Evolutionary conservation across 2,797 vertebrate genomes (phyloP), one percentile per base, ranked within the genome.

Genomic region (Acanthiza pusilla): DNA sequence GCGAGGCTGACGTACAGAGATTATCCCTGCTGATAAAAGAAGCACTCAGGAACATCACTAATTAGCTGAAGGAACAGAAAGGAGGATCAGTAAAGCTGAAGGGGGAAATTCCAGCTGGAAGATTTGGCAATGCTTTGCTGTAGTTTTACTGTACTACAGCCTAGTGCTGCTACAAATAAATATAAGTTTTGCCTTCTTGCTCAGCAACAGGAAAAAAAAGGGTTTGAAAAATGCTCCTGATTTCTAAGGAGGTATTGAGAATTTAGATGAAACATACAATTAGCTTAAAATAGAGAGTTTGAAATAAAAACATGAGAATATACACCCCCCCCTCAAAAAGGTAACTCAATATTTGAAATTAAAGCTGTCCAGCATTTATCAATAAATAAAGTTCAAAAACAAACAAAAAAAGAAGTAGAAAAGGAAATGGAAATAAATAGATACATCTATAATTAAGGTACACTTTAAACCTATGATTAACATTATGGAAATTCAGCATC

Each of bases 11-110:
- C 5, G 7, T 85, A 74, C 75, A 60, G 70, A 89, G 89, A 96
- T 92, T 60, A 60, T 63, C 65, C 40, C 60, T 82, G 43, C 55
- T 94, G 95, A 92, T 92, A 94, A 92, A 66, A 80, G 42, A 20
- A 85, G 34, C 38, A 57, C 55, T 71, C 42, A 72, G 87, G 77
- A 83, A 71, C 73, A 88, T 54, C 57, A 77, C 53, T 74, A 67
- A 38, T 85, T 88, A 67, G 65, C 57, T 65, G 21, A 91, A 76
- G 48, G 23, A 87, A 34, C 55, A 91, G 65, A 88, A 82, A 90
- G 30, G 25, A 86, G 30, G 34, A 75, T 68, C 42, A 74, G 53
- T 29, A 42, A 79, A 83, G 55, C 34, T 63, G 50, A 79, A 63
- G 34, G 16, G 32, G 50, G 11, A 91, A 74, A 77, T 36, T 78